A percentile compares a stretch with the other conserved stretches of the same genome.
phyloP scores from a whole-genome alignment of 2,888 invertebrate species.

The Tolmerus cingulatus region DNA sequence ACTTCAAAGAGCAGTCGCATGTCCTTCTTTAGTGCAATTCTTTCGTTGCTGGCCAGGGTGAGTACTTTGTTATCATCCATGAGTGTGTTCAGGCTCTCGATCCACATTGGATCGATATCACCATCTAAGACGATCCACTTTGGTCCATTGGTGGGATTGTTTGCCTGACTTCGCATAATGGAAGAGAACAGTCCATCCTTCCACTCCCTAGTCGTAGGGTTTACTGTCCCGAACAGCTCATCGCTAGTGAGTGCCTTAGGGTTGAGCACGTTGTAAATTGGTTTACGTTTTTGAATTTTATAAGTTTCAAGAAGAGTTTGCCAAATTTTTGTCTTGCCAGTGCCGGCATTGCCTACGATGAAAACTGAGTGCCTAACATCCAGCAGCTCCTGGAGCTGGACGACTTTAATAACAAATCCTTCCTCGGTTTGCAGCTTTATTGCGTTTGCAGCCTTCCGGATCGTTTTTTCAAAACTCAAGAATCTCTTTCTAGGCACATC shows the following conservation, averaged over 20 bases:
- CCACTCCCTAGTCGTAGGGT: slow-evolving; percentile 94
- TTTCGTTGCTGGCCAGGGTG: slow-evolving; percentile 92
- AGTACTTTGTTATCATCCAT: slow-evolving; percentile 97
- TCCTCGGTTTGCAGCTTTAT: slow-evolving; percentile 90
- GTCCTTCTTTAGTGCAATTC: slow-evolving; percentile 86
- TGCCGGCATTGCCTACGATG: slow-evolving; percentile 85
- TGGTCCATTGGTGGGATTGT: slow-evolving; percentile 82
- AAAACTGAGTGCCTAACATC: slow-evolving; percentile 95
- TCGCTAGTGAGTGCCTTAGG: slow-evolving; percentile 96
- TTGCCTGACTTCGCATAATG: slow-evolving; percentile 92
- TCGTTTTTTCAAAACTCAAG: slow-evolving; percentile 81
- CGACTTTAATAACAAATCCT: slow-evolving; percentile 82
- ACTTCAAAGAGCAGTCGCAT: slow-evolving; percentile 95
- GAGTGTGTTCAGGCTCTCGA: slow-evolving; percentile 93
- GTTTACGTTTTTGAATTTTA: slow-evolving; percentile 80
- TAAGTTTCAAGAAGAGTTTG: slow-evolving; percentile 87
- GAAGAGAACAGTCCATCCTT: slow-evolving; percentile 88
- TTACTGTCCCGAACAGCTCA: slow-evolving; percentile 93
- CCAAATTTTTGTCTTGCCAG: slow-evolving; percentile 95
- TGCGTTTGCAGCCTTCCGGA: slow-evolving; percentile 80
- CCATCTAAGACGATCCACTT: slow-evolving; percentile 97
- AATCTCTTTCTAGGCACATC: slow-evolving; percentile 91
- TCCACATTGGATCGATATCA: slow-evolving; percentile 99
- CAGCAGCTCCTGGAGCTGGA: slow-evolving; percentile 90
- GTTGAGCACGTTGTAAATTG: slow-evolving; percentile 88